Evolutionary conservation across 2,888 invertebrate species (phyloP).

Genomic region (Ellobium chinense): DNA sequence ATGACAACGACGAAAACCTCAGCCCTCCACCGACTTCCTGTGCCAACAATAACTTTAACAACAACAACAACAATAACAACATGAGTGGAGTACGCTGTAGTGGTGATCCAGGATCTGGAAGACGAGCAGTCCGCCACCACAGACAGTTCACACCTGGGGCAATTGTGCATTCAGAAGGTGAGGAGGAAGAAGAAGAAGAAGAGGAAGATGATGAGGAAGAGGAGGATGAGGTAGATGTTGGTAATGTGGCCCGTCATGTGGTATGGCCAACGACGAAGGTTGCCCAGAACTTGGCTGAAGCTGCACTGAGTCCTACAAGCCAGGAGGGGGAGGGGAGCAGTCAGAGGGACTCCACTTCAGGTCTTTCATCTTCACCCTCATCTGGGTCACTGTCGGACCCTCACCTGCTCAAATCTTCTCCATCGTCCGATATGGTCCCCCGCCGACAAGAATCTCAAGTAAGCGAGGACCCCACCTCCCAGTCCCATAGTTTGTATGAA

Average conservation of each 20-base stretch:
- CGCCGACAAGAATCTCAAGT: slow-evolving; percentile 29
- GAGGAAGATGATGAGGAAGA: slow-evolving; percentile 20
- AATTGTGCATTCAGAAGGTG: slow-evolving; percentile 37
- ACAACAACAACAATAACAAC: slow-evolving; percentile 27
- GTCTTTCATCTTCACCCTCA: slow-evolving; percentile 45
- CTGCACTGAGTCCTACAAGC: slow-evolving; percentile 31
- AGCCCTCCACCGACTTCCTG: slow-evolving; percentile 21
- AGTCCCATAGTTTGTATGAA: slow-evolving; percentile 40
- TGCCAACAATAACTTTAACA: slow-evolving; percentile 23
- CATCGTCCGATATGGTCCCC: slow-evolving; percentile 39
- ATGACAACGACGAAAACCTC: slow-evolving; percentile 37
- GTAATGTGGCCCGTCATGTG: slow-evolving; percentile 10
- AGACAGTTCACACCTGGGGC: slow-evolving; percentile 24
- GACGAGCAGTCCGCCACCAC: not conserved
- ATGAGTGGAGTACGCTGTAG: not conserved
- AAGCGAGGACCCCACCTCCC: slow-evolving; percentile 37
- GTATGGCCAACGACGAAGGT: slow-evolving; percentile 25
- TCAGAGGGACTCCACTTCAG: slow-evolving; percentile 28
- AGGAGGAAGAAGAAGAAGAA: slow-evolving; percentile 24
- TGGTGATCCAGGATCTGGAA: not conserved
- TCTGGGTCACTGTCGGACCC: slow-evolving; percentile 37
- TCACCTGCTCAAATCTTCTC: slow-evolving; percentile 40
- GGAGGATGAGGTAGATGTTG: not conserved
- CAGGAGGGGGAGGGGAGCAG: slow-evolving; percentile 34
- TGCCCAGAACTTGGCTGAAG: not conserved